Conservation (phyloP, 2,888 invertebrate species). For the Ellobium chinense region DNA sequence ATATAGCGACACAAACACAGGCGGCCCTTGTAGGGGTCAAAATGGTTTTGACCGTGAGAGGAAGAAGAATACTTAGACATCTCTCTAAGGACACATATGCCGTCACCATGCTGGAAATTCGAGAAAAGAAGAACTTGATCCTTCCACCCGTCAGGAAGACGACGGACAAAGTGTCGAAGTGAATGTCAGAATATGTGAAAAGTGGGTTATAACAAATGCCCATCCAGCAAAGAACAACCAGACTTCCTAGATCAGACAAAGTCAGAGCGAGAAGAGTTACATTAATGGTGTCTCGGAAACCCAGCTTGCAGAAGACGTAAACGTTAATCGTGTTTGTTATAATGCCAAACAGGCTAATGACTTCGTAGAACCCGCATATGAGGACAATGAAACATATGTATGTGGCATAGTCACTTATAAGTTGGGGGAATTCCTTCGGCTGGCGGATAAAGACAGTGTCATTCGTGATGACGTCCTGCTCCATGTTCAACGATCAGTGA, state of each 20-base stretch:
- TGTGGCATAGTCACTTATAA: not conserved
- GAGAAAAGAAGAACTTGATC: not conserved
- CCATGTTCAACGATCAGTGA: too few species aligned
- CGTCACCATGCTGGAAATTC: not conserved
- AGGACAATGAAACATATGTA: not conserved
- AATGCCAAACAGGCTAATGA: not conserved
- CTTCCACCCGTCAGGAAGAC: not conserved
- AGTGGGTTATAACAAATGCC: conserved; percentile 8
- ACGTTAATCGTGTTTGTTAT: not conserved
- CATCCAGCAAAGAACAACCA: not conserved
- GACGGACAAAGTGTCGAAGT: not conserved
- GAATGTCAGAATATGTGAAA: not conserved
- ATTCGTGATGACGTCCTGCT: too few species aligned
- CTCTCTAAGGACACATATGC: not conserved
- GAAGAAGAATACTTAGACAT: not conserved
- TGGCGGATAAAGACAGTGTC: too few species aligned
- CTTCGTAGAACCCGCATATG: not conserved
- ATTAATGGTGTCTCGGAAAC: conserved; percentile 1
- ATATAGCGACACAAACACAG: not conserved
- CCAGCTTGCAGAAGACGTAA: not conserved
- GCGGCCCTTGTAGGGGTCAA: not conserved
- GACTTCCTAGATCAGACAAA: not conserved
- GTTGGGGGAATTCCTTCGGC: not conserved
- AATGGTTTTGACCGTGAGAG: not conserved
- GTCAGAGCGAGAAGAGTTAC: not conserved